Percentiles rank a stretch among this genome's conserved stretches.
Evolutionary conservation across 2,797 vertebrate genomes (phyloP).

Genomic region (Poeciliopsis gracilis): DNA sequence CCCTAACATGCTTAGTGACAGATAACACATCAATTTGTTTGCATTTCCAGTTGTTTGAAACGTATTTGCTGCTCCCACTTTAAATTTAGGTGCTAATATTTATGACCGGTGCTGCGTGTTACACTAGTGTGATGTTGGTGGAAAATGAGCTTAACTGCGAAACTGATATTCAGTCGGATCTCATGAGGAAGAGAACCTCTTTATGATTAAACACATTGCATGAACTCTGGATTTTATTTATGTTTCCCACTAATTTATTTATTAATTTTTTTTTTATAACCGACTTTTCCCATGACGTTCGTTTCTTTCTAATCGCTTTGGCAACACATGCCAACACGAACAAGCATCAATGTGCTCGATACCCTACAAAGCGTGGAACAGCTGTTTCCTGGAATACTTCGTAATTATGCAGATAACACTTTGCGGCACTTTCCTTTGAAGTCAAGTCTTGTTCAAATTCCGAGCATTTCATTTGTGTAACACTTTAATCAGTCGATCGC

Average conservation of each 20-base stretch:
- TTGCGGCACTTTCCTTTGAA: not conserved
- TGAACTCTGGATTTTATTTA: not conserved
- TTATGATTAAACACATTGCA: not conserved
- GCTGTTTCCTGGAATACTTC: not conserved
- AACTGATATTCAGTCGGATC: not conserved
- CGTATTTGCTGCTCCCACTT: not conserved
- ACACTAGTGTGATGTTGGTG: not conserved
- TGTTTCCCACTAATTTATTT: not conserved
- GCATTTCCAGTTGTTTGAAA: not conserved
- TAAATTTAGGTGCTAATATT: not conserved
- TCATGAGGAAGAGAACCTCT: not conserved
- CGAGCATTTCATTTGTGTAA: slow-evolving; percentile 7
- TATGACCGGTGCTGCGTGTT: not conserved
- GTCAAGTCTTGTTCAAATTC: slow-evolving; percentile 6
- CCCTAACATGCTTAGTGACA: not conserved
- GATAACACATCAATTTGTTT: not conserved
- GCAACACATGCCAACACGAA: not conserved
- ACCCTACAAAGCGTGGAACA: not conserved
- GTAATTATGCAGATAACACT: slow-evolving; percentile 1
- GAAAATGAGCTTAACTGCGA: not conserved
- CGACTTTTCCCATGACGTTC: not conserved
- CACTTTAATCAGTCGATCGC: slow-evolving; percentile 7
- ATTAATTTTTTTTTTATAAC: not conserved
- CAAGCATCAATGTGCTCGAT: not conserved
- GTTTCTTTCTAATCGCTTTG: not conserved